Conservation (phyloP, 2,113 vertebrate genomes). For the Cygnus buccinator region DNA sequence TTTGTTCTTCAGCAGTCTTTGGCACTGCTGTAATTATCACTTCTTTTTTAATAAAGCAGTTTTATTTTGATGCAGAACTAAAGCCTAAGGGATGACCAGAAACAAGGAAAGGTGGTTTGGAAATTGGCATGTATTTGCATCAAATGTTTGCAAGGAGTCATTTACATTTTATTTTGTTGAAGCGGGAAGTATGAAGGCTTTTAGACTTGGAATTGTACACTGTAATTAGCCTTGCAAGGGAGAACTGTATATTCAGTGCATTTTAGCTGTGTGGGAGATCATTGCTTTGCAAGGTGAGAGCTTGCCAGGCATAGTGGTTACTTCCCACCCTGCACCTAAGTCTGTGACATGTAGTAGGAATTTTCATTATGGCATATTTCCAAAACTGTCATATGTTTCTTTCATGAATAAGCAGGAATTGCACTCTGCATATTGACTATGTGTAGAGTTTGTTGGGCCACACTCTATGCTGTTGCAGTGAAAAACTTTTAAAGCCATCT, state of each 20-base stretch:
- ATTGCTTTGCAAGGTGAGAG: not conserved
- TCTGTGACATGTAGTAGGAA: not conserved
- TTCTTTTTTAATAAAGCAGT: not conserved
- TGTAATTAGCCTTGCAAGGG: not conserved
- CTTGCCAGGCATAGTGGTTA: accelerated
- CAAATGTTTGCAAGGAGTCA: not conserved
- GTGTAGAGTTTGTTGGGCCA: not conserved
- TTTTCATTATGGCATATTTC: not conserved
- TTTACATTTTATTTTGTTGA: not conserved
- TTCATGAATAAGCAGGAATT: not conserved
- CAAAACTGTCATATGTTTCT: not conserved
- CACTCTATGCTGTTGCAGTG: not conserved
- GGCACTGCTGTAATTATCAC: not conserved
- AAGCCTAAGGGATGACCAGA: not conserved
- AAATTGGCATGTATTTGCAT: not conserved
- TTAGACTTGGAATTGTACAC: not conserved
- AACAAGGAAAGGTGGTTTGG: not conserved
- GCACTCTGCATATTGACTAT: accelerated
- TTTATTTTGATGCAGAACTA: not conserved
- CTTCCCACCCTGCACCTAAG: not conserved
- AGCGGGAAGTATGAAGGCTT: not conserved
- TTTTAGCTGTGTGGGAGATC: not conserved
- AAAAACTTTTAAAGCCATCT: not conserved
- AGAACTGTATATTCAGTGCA: accelerated
- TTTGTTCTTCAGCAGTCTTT: not conserved